phyloP scores from a whole-genome alignment of 2,797 vertebrate species.

The Smutsia gigantea region DNA sequence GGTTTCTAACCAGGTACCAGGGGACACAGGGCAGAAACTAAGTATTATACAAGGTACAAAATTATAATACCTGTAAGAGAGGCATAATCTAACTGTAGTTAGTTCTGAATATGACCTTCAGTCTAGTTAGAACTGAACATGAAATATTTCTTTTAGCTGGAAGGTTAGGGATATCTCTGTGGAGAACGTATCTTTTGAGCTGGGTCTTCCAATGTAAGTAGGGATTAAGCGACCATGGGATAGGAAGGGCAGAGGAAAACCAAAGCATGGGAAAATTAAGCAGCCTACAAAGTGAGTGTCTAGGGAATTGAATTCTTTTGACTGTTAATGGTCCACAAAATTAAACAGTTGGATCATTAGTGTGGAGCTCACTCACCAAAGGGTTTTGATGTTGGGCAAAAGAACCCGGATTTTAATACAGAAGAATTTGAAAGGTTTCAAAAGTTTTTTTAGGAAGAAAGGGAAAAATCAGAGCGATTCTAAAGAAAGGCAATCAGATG shows the following conservation, averaged over 20 bases:
- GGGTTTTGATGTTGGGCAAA: neutral
- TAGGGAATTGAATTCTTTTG: neutral
- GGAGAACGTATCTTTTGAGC: neutral
- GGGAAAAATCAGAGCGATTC: too few species aligned
- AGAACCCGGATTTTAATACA: neutral
- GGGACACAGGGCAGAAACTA: neutral
- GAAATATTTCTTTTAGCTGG: neutral
- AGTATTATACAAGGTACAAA: neutral
- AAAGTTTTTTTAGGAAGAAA: neutral
- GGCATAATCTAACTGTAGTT: neutral
- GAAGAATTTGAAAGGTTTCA: neutral
- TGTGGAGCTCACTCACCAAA: neutral
- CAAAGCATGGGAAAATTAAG: neutral
- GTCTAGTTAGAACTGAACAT: too few species aligned
- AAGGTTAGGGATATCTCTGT: neutral
- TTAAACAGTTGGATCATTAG: neutral
- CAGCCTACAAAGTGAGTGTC: neutral
- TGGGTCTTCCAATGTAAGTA: neutral
- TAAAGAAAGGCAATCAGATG: too few species aligned
- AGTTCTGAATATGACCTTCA: neutral
- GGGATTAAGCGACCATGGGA: neutral
- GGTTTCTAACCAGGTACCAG: neutral
- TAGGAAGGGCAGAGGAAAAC: neutral
- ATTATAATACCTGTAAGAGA: neutral
- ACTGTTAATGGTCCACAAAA: neutral